phyloP scores from a whole-genome alignment of 2,113 vertebrate genomes.

The Thalassarche chlororhynchos region DNA sequence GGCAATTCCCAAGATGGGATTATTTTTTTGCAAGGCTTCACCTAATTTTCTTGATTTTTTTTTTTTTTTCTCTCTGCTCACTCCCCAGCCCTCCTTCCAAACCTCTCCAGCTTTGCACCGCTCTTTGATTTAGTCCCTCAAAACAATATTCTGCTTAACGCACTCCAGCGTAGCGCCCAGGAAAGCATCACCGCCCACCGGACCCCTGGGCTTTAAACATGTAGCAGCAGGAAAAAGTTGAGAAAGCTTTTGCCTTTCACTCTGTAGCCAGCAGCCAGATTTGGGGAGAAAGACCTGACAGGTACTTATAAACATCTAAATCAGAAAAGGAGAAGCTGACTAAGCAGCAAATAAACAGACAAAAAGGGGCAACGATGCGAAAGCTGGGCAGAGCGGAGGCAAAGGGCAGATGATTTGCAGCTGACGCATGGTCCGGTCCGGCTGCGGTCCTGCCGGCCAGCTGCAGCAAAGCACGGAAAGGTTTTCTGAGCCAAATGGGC shows the following conservation, averaged over 20 bases:
- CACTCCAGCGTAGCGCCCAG: not conserved
- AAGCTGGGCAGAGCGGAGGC: not conserved
- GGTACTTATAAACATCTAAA: not conserved
- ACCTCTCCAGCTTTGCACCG: not conserved
- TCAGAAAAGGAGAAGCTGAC: not conserved
- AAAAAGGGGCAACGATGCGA: not conserved
- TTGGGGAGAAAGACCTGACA: not conserved
- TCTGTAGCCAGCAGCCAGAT: not conserved
- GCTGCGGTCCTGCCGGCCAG: not conserved
- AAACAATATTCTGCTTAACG: not conserved
- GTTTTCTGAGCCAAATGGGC: not conserved
- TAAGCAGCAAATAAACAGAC: not conserved
- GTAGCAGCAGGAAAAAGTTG: not conserved
- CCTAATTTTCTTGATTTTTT: conserved; percentile 10
- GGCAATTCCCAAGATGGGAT: conserved; percentile 53
- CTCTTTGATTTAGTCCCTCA: conserved; percentile 15
- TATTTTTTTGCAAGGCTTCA: conserved; percentile 24
- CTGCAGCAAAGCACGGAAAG: not conserved
- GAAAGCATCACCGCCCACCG: not conserved
- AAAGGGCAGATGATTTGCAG: not conserved
- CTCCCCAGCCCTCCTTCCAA: not conserved
- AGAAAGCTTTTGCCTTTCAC: not conserved
- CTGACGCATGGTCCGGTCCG: accelerated
- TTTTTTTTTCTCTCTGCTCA: accelerated
- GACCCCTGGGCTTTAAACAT: accelerated